phyloP scores from a whole-genome alignment of 2,113 vertebrate genomes.

The Lontra canadensis region DNA sequence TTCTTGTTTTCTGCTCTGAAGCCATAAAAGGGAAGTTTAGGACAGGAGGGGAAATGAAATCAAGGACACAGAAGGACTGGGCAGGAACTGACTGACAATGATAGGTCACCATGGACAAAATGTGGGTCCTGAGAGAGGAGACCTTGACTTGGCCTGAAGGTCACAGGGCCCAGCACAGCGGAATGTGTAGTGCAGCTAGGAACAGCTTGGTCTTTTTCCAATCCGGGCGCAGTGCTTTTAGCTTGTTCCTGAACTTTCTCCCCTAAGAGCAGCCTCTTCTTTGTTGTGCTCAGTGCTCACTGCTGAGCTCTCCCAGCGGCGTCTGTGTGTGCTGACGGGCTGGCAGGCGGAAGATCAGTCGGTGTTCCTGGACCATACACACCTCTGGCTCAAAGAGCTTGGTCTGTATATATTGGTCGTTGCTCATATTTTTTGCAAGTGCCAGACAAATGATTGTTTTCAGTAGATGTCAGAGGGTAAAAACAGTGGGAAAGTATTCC shows the following conservation, averaged over 20 bases:
- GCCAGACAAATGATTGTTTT: not conserved
- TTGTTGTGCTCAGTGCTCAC: not conserved
- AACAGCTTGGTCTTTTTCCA: not conserved
- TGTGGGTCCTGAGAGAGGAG: not conserved
- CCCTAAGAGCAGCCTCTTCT: not conserved
- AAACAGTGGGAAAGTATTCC: not conserved
- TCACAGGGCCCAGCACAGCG: too few relatives aligned
- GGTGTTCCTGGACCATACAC: not conserved
- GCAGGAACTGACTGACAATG: not conserved
- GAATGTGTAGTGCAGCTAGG: not conserved
- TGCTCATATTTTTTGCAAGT: not conserved
- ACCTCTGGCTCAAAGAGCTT: not conserved
- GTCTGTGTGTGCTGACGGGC: rapidly evolving
- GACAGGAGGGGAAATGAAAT: not conserved
- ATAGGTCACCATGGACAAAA: not conserved
- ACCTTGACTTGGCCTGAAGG: not conserved
- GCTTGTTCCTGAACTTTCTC: not conserved
- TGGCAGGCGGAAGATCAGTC: too few relatives aligned
- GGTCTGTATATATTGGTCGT: not conserved
- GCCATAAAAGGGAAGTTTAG: not conserved
- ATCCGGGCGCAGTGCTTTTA: not conserved
- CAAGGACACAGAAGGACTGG: not conserved
- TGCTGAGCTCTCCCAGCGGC: not conserved
- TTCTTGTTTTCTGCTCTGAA: not conserved
- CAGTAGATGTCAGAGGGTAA: not conserved